Conservation (phyloP, 2,797 vertebrate genomes). For the Poecile montanus region DNA sequence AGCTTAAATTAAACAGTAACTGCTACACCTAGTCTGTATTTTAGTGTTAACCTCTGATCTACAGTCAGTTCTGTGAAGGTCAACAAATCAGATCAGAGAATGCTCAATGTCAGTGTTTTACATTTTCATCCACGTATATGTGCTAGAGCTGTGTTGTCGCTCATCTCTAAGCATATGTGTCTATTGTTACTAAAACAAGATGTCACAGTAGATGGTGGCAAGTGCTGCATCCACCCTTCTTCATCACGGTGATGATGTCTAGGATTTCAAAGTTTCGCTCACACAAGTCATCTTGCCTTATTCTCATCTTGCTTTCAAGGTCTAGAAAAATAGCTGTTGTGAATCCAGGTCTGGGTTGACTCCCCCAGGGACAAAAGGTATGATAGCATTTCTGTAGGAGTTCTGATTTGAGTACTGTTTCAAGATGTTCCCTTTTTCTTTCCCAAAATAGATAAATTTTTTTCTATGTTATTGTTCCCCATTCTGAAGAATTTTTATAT, state of each 20-base stretch:
- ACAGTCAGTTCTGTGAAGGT: neutral
- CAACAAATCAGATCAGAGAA: neutral
- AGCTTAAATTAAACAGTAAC: constrained; percentile 27
- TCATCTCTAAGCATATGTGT: neutral
- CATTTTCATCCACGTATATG: neutral
- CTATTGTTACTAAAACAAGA: neutral
- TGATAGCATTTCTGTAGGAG: neutral
- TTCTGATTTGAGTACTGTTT: neutral
- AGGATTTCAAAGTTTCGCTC: neutral
- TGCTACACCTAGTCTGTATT: neutral
- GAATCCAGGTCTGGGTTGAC: neutral
- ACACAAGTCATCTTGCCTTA: neutral
- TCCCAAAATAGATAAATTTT: neutral
- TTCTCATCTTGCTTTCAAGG: neutral
- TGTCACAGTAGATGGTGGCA: neutral
- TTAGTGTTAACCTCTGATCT: neutral
- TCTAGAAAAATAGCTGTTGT: neutral
- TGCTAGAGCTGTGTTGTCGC: neutral
- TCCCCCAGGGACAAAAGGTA: neutral
- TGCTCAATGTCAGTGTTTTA: neutral
- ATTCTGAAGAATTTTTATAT: neutral
- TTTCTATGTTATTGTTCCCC: neutral
- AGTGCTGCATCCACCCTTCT: neutral
- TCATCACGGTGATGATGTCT: neutral
- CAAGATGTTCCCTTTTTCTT: neutral